phyloP scores from a whole-genome alignment of 2,797 vertebrate genomes.

The Lemur catta region DNA sequence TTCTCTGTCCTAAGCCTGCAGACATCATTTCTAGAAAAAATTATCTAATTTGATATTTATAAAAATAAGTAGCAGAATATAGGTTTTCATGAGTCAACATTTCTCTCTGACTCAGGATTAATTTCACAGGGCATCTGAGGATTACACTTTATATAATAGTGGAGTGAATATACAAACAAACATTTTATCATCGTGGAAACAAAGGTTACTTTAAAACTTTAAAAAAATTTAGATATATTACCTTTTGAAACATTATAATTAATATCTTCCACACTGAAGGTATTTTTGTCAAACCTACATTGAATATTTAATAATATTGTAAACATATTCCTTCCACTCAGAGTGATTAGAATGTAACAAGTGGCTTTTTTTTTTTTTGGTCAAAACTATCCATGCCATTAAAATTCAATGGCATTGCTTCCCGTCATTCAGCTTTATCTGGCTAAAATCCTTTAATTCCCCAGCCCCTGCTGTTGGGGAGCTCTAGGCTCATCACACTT shows the following conservation, averaged over 20 bases:
- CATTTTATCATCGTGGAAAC: neutral
- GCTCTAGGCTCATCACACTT: constrained; percentile 87
- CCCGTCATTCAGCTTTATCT: constrained; percentile 74
- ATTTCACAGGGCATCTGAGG: neutral
- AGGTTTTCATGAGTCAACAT: neutral
- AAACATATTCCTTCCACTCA: constrained; percentile 63
- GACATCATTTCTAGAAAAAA: neutral
- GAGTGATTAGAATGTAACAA: constrained; percentile 64
- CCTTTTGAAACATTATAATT: neutral
- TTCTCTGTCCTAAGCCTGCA: neutral
- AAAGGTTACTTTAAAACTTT: neutral
- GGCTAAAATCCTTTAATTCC: constrained; percentile 79
- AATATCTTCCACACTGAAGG: neutral
- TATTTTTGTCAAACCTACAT: neutral
- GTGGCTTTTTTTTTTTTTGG: neutral
- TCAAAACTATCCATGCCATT: constrained; percentile 76
- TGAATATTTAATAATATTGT: constrained; percentile 42
- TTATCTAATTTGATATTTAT: neutral
- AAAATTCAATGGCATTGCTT: constrained; percentile 74
- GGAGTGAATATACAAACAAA: neutral
- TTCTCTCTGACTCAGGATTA: neutral
- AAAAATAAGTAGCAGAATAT: neutral
- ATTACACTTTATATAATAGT: neutral
- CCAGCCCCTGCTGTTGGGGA: constrained; percentile 59
- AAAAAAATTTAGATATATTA: neutral